Base-by-base conservation (phyloP, 2,888 invertebrate species). In the Punctoribates punctum region DNA sequence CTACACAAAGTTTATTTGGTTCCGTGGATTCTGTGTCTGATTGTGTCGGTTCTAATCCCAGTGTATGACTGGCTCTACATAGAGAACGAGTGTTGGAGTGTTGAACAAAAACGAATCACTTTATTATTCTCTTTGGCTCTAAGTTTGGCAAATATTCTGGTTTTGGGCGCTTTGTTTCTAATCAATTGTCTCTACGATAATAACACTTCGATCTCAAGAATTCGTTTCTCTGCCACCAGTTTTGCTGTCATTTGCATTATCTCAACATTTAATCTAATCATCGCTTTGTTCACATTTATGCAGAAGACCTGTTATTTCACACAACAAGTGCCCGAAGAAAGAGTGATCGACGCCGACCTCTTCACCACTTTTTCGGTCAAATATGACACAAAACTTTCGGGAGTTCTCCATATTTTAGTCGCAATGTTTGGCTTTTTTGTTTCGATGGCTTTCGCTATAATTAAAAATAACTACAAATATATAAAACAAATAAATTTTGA, bases 391-490 rank as follows among this genome's bases (percentile, higher is more conserved):
- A 75, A 75, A 29, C 48, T 75, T 5, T 46, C 60, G 27, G 75
- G 54, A 23, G 17, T 75, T 73, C 17, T 75, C 20, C 75, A 75
- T 34, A 9, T 75, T 17, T 5, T 75, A n/a, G 51, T 54, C 20
- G 23, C 62, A 1, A 17, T 75, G 2, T 60, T 75, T 13, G n/a
- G 54, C 13, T 75, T 75, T 27, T 9, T 62, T 2, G 72, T 72
- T n/a, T 48, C 57, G 1, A 75, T 75, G 51, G 75, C 72, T 42
- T 75, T 75, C 27, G 75, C 75, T n/a, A 75, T 75, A 13, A 75
- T 75, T 46, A 73, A 72, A 11, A 73, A 75, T 62, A 75, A 75
- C 27, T 75, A 54, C 38, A 75, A 75, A 73, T 75, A 75, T 60
- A 29, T 75, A 38, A 38, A 51, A 60, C 72, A 72, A 38, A 72